phyloP scores from a whole-genome alignment of 2,888 invertebrate genomes.

The Dichetophora obliterata region DNA sequence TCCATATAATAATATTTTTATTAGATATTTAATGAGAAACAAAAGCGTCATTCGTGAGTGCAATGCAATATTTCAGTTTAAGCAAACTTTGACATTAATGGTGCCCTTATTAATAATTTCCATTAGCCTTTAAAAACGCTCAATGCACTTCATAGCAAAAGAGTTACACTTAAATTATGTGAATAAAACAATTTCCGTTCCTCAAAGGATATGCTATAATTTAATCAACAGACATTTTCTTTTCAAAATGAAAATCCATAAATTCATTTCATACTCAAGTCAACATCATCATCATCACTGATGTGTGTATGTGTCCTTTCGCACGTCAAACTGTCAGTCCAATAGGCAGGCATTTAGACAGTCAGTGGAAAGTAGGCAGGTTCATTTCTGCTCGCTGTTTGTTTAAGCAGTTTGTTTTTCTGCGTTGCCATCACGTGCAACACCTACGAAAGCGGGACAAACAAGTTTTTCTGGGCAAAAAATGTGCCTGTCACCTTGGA shows the following conservation, averaged over 20 bases:
- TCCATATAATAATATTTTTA: no score
- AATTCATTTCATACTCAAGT: neutral
- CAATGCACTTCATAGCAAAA: no score
- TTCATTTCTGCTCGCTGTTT: neutral
- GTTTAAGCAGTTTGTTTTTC: neutral
- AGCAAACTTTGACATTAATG: no score
- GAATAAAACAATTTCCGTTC: neutral
- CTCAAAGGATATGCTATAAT: neutral
- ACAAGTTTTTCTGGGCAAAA: neutral
- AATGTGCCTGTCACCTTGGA: neutral
- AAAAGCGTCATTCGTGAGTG: no score
- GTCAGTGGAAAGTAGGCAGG: neutral
- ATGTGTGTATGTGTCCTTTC: neutral
- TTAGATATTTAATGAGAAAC: no score
- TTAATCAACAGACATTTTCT: constrained; percentile 7
- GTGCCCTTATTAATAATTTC: neutral
- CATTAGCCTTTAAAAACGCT: neutral
- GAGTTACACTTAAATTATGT: neutral
- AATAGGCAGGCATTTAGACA: neutral
- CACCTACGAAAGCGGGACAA: neutral
- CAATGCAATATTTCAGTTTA: no score
- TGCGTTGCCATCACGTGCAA: neutral
- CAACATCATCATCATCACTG: neutral
- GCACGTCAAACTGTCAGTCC: neutral
- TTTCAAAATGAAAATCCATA: neutral